phyloP scores from a whole-genome alignment of 2,797 vertebrate genomes.

The Oreochromis mossambicus region DNA sequence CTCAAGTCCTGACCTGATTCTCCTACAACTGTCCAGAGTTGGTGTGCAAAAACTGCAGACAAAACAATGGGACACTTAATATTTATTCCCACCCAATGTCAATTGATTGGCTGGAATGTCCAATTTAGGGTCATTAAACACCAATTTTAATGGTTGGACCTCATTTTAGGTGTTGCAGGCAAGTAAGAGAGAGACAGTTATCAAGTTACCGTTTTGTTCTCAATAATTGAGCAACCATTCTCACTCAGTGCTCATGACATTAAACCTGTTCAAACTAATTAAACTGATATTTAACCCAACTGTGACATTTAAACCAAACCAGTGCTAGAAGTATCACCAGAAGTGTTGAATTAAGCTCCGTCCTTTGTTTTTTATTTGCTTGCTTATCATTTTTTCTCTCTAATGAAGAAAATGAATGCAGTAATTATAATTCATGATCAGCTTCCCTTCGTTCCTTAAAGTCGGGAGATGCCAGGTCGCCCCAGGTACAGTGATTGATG shows the following conservation, averaged over 20 bases:
- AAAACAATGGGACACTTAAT: background rate
- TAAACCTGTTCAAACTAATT: background rate
- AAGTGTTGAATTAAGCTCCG: background rate
- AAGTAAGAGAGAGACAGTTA: background rate
- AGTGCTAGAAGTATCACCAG: too few relatives aligned
- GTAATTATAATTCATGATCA: conserved; percentile 53
- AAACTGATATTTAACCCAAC: background rate
- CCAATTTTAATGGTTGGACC: background rate
- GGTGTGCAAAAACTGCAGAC: background rate
- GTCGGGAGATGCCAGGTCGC: conserved; percentile 30
- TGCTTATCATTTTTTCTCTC: conserved; percentile 14
- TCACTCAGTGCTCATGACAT: background rate
- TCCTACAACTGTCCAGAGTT: background rate
- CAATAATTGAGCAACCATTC: background rate
- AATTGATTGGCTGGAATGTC: background rate
- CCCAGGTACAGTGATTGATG: conserved; percentile 59
- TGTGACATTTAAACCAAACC: background rate
- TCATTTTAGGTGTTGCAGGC: background rate
- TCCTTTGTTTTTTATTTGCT: background rate
- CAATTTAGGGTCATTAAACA: background rate
- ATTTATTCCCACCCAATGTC: background rate
- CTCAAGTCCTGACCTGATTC: background rate
- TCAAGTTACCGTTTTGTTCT: background rate
- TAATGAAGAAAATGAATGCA: conserved; percentile 39
- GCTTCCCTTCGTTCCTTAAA: conserved; percentile 34